phyloP scores from a whole-genome alignment of 2,113 vertebrate species.

The Dendrocopos noguchii region DNA sequence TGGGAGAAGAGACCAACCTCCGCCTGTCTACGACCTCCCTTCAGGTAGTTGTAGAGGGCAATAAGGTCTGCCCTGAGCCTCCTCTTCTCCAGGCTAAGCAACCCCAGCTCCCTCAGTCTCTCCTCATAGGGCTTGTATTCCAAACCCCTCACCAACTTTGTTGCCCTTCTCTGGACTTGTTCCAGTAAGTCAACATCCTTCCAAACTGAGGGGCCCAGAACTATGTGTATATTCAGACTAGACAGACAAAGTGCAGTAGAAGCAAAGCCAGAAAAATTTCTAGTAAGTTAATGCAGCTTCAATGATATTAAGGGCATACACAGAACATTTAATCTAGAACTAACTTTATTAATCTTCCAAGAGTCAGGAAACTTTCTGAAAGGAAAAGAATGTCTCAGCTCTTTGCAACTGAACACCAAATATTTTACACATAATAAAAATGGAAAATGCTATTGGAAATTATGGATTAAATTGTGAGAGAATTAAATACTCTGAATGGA shows the following conservation, averaged over 20 bases:
- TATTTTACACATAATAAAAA: background rate
- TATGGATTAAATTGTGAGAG: background rate
- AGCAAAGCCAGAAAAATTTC: background rate
- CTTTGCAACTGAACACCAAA: background rate
- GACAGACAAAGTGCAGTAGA: background rate
- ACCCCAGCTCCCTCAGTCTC: too few relatives aligned
- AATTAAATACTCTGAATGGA: background rate
- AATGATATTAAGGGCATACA: background rate
- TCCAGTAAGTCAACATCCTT: too few relatives aligned
- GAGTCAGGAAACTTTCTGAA: background rate
- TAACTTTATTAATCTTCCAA: background rate
- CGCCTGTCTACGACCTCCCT: too few relatives aligned
- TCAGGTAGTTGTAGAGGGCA: too few relatives aligned
- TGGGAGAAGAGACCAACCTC: too few relatives aligned
- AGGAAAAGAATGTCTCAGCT: background rate
- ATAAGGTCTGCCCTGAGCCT: too few relatives aligned
- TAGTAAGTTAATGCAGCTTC: background rate
- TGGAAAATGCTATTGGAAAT: background rate
- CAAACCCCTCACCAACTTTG: too few relatives aligned
- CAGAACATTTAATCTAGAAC: background rate
- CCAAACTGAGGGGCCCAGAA: too few relatives aligned
- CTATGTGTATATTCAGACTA: background rate
- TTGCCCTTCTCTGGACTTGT: too few relatives aligned
- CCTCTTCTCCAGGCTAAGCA: too few relatives aligned
- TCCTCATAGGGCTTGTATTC: too few relatives aligned